Evolutionary conservation across 2,797 vertebrate species (phyloP).

Genomic region (Diceros bicornis): DNA sequence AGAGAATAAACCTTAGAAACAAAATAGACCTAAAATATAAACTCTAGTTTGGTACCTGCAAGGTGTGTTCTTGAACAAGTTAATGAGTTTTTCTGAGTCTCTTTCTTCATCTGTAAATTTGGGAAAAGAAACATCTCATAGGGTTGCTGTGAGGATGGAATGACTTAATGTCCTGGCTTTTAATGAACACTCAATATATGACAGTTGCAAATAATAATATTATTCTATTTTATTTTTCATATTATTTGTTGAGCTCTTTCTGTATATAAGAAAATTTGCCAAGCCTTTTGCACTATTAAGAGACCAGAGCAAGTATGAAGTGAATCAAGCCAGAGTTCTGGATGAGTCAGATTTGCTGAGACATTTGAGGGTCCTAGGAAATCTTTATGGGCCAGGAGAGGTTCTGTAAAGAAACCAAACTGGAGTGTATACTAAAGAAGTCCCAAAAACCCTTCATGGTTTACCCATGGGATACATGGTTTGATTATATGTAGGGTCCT

Average conservation of each 20-base stretch:
- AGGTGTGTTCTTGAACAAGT: not conserved
- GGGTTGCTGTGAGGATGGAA: not conserved
- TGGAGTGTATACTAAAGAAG: not conserved
- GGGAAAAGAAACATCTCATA: not conserved
- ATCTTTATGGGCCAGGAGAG: not conserved
- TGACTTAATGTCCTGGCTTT: not conserved
- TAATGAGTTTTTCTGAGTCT: constrained; percentile 2
- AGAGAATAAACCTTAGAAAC: not conserved
- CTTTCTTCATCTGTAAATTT: not conserved
- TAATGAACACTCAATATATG: not conserved
- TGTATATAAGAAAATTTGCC: not conserved
- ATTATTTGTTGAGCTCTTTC: not conserved
- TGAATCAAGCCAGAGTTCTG: not conserved
- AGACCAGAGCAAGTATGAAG: not conserved
- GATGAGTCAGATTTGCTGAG: not conserved
- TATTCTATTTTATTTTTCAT: not conserved
- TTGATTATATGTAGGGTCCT: not conserved
- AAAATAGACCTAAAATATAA: not conserved
- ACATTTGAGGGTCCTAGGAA: not conserved
- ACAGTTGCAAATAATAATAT: not conserved
- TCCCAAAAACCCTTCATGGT: not conserved
- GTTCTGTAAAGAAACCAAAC: not conserved
- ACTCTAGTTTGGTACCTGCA: not conserved
- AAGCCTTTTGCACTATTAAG: not conserved
- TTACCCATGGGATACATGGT: not conserved